Percentiles rank a stretch among this genome's conserved stretches.
Evolutionary conservation across 1,140 invertebrate species (phyloP).

Genomic region (Ips typographus): DNA sequence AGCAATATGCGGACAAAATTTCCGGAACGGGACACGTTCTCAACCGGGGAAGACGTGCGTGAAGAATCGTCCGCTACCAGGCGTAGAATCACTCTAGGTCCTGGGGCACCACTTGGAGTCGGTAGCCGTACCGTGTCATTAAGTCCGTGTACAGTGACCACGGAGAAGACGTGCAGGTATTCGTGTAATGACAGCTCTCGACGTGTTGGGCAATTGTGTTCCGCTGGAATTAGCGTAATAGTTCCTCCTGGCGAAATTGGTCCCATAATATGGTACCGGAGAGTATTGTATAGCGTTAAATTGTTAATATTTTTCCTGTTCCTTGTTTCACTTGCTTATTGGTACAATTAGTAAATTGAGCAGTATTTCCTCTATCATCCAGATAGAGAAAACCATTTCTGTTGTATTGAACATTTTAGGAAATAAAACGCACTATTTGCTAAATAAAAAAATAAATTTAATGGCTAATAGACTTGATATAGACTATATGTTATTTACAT

Average conservation of each 20-base stretch:
- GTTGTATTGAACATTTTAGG: no score
- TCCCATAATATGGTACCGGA: no score
- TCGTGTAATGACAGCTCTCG: constrained; percentile 10
- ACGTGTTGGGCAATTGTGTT: constrained; percentile 6
- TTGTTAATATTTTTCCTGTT: no score
- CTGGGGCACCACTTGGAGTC: constrained; percentile 11
- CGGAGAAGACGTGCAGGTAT: constrained; percentile 15
- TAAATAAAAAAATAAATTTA: no score
- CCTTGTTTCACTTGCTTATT: no score
- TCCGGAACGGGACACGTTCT: constrained; percentile 1
- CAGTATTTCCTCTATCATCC: no score
- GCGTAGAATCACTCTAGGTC: background rate
- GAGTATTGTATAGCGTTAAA: no score
- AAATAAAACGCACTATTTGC: no score
- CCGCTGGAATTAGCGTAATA: background rate
- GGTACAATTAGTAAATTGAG: no score
- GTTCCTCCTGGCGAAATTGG: background rate
- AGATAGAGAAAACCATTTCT: no score
- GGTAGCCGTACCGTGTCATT: constrained; percentile 21
- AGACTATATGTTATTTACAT: no score
- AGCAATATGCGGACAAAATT: background rate
- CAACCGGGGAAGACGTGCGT: constrained; percentile 6
- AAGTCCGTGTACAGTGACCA: constrained; percentile 6
- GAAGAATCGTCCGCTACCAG: constrained; percentile 13
- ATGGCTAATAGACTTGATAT: no score